Percentiles rank a stretch among this genome's conserved stretches.
Evolutionary conservation across 2,888 invertebrate species (phyloP).

Genomic region (Eristalinus aeneus): DNA sequence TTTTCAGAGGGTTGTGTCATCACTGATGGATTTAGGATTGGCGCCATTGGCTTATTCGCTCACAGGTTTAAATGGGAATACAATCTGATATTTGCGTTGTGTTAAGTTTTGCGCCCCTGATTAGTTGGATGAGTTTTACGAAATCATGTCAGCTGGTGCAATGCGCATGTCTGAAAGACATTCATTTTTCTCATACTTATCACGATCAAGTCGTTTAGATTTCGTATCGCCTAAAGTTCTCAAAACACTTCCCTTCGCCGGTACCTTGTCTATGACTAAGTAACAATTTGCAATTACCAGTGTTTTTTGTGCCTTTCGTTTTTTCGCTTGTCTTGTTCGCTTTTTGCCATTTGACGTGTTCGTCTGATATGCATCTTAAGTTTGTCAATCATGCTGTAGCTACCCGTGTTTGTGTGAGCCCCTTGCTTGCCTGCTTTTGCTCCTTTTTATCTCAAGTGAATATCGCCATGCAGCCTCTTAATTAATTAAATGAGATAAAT

Average conservation of each 20-base stretch:
- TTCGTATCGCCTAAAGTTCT: neutral
- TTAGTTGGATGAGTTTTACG: too few species aligned
- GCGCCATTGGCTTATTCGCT: neutral
- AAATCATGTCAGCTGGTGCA: too few species aligned
- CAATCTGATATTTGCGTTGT: too few species aligned
- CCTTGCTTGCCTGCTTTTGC: conserved; percentile 13
- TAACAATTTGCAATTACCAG: conserved; percentile 61
- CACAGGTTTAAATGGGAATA: too few species aligned
- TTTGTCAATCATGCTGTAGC: conserved; percentile 65
- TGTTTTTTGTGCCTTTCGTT: conserved; percentile 22
- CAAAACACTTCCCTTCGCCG: neutral
- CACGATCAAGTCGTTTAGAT: conserved; percentile 35
- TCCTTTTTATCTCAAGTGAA: conserved; percentile 57
- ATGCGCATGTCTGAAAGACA: too few species aligned
- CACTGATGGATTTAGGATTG: neutral
- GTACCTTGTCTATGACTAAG: conserved; percentile 4
- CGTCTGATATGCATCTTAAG: conserved; percentile 63
- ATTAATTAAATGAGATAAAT: conserved; percentile 70
- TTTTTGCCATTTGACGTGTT: conserved; percentile 44
- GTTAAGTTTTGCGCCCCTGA: too few species aligned
- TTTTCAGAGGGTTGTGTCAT: neutral
- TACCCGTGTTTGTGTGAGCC: conserved; percentile 42
- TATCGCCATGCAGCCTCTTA: conserved; percentile 66
- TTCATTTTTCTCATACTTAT: neutral
- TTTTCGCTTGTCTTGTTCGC: neutral